These are phyloP conservation scores for Drosophila chauvacae DNA, from an alignment of 1,140 invertebrate genomes.

Conservation along the genomic window DNA sequence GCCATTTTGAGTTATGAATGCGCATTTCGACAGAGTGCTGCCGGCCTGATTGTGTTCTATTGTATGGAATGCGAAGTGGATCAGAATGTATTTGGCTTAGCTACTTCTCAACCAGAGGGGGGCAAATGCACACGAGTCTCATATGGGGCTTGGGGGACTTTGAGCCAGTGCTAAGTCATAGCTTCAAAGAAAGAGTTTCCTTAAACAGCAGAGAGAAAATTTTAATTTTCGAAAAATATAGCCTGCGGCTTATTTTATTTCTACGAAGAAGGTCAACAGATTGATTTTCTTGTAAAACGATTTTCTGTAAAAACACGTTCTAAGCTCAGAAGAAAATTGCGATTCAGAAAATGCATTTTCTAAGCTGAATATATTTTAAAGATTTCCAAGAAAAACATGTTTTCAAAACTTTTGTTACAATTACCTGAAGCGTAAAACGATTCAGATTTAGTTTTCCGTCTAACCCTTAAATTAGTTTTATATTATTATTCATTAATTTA, in stretches of 20 bases:
- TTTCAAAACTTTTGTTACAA: too few relatives aligned
- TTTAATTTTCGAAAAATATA: background rate
- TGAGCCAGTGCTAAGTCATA: background rate
- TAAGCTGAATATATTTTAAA: background rate
- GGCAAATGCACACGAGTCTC: background rate
- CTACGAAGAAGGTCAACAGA: background rate
- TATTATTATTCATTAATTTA: too few relatives aligned
- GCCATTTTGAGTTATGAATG: constrained; percentile 83
- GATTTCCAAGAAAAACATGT: background rate
- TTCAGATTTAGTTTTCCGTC: too few relatives aligned
- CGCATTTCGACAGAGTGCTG: constrained; percentile 61
- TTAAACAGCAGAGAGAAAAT: background rate
- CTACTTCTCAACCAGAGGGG: background rate
- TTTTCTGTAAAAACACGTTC: background rate
- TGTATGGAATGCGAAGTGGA: constrained; percentile 38
- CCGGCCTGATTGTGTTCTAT: background rate
- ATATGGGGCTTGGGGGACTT: background rate
- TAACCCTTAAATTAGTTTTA: too few relatives aligned
- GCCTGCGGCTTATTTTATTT: background rate
- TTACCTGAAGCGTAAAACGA: background rate
- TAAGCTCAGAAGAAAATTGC: background rate
- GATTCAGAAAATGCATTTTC: background rate
- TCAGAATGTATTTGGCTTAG: constrained; percentile 54
- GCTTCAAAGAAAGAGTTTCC: background rate
- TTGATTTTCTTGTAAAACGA: background rate